Base-by-base conservation (phyloP, 2,888 invertebrate genomes). In the Schrankia costaestrigalis region DNA sequence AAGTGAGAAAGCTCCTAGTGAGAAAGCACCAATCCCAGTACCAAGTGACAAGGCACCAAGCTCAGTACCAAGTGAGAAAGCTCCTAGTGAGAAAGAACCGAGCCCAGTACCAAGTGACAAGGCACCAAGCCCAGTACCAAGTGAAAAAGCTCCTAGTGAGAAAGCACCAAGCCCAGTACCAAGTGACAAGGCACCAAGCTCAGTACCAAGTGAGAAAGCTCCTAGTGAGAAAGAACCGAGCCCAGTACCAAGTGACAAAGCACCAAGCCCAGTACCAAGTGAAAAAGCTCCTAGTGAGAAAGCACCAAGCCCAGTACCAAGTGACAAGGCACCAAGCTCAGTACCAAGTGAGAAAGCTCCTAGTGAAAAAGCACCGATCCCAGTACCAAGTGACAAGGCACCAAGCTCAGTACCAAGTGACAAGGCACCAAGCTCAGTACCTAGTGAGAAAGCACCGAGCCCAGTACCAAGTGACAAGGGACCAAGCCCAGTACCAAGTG, bases 141-240 rank as follows among this genome's bases (percentile, higher is more conserved):
- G 30, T n/a, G 72, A 56, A 63, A 65, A 57, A 54, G 53, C 26
- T 38, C 2, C 19, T 1, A 33, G 31, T 10, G 29, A 46, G 8
- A 45, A 61, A 31, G 15, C 32, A 23, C 31, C 37, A 7, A 61
- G 56, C 32, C 46, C 46, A 14, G 49, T 49, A 27, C 34, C 41
- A 18, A 55, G 47, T 3, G 19, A 37, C 3, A 26, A 26, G 9
- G 23, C 11, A 11, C 26, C 28, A 1, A 51, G 45, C 25, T 32
- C 24, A 5, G 9, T 24, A 3, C 2, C 24, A 0, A 38, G 10
- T 3, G 39, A 46, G 0, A 46, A 41, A 17, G 28, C 29, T 3
- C 19, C n/a, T 3, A 21, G 19, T 2, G 32, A 28, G 3, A 26
- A 25, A 6, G 10, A 14, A 4, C 7, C 24, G 0, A 19, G 19